A percentile compares a stretch with the other conserved stretches of the same genome.
Evolutionary conservation across 2,113 vertebrate genomes (phyloP).

Genomic region (Antechinus stuartii): DNA sequence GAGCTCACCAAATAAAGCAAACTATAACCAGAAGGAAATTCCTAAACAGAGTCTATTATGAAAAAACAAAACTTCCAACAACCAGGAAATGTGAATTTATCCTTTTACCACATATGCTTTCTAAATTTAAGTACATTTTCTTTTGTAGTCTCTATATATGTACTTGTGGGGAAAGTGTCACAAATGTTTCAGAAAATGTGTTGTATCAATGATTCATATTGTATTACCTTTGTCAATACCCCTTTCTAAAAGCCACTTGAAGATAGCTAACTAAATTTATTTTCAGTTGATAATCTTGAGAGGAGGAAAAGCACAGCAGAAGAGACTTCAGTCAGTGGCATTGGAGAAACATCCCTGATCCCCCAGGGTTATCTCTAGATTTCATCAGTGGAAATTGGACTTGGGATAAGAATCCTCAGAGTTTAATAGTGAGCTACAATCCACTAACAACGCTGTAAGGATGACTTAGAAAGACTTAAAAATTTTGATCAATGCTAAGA

Average conservation of each 20-base stretch:
- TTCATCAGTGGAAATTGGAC: not conserved
- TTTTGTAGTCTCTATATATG: not conserved
- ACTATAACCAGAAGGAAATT: not conserved
- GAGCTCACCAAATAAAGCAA: not conserved
- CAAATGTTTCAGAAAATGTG: not conserved
- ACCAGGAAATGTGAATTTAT: not conserved
- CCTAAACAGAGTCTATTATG: not conserved
- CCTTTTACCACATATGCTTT: not conserved
- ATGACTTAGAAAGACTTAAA: not conserved
- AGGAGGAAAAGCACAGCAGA: not conserved
- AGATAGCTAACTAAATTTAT: not conserved
- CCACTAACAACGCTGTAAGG: not conserved
- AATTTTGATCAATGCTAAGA: not conserved
- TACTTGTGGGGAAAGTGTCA: not conserved
- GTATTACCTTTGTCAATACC: not conserved
- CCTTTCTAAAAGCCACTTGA: not conserved
- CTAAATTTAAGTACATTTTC: not conserved
- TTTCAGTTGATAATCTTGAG: not conserved
- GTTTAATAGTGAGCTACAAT: not conserved
- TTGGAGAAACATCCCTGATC: not conserved
- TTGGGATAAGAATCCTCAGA: not conserved
- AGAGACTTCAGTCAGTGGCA: not conserved
- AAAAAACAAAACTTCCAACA: not conserved
- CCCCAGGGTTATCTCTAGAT: not conserved
- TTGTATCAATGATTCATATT: not conserved